Base-by-base conservation (phyloP, 1,140 invertebrate species). In the Lordiphosa clarofinis region DNA sequence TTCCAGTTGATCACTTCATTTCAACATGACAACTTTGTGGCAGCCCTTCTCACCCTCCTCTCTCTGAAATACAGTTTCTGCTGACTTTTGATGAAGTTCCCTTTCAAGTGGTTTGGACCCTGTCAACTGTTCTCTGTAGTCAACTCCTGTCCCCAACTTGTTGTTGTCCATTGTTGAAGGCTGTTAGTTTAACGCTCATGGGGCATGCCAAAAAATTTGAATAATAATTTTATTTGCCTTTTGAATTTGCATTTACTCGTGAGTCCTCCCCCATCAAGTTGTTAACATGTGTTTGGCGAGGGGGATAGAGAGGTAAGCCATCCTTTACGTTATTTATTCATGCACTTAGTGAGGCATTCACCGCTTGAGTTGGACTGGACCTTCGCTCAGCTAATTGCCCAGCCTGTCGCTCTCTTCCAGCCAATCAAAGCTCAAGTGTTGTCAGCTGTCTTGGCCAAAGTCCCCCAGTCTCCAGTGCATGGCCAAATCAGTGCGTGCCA, bases 131-230 rank as follows among this genome's bases (percentile, higher is more conserved):
- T 31, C 28, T 31, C 28, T 8, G 28, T 31, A 31, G 28, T 8
- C 28, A 31, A 31, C 28, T 31, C 7, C 28, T 8, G 7, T 31
- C 28, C 28, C 28, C 28, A 31, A 31, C 28, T 31, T 31, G 28
- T 8, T 31, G 72, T 65, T 73, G 68, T 69, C 52, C 78, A 73
- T 82, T 82, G 76, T 84, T 59, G 65, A 62, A 56, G 49, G 72
- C 76, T 82, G 76, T 84, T 82, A 76, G 78, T 82, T 82, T 82
- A 84, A 81, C 81, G 76, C 76, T 82, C 76, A 73, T 82, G 78
- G 76, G 78, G 74, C 78, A 76, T 76, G 62, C 67, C 67, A 81
- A 82, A 81, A 49, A 84, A 84, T 84, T 70, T 82, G 76, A 82
- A 84, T 82, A 82, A 82, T 82, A 82, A 82, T 82, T 82, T 82